These are phyloP conservation scores for Mus pahari DNA, from an alignment of 2,113 vertebrate genomes.

Conservation along the genomic window DNA sequence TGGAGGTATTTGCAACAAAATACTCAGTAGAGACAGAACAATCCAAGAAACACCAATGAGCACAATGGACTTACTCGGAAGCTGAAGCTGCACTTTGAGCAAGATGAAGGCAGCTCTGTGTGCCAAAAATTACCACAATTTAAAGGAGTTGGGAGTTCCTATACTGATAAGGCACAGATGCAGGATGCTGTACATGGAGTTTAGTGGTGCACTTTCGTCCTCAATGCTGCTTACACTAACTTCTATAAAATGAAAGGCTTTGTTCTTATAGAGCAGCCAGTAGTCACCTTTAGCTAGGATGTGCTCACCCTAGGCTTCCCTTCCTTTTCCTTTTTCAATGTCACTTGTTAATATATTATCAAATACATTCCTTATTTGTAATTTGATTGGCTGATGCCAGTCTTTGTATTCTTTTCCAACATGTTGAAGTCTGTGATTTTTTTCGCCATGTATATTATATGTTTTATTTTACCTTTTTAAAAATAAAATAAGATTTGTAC, in stretches of 20 bases:
- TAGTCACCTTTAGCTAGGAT: neutral
- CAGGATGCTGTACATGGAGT: neutral
- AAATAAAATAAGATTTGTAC: neutral
- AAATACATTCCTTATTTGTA: neutral
- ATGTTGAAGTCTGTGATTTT: neutral
- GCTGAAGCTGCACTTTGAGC: neutral
- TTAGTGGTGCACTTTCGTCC: neutral
- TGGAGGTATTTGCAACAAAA: neutral
- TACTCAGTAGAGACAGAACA: rapidly evolving
- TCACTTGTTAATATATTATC: slow-evolving; percentile 1
- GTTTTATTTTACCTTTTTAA: neutral
- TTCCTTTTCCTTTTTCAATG: neutral
- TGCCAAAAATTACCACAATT: neutral
- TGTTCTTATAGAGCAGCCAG: neutral
- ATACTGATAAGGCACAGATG: neutral
- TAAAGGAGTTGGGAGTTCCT: neutral
- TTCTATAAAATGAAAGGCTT: neutral
- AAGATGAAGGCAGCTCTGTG: neutral
- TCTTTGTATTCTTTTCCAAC: neutral
- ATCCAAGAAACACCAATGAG: neutral
- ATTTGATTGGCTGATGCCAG: neutral
- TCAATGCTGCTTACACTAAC: neutral
- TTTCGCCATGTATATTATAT: neutral
- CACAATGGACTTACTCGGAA: neutral
- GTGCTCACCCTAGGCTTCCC: neutral